Percentiles rank a stretch among this genome's conserved stretches.
Conservation (phyloP, 2,113 vertebrate species). For the Thunnus maccoyii region DNA sequence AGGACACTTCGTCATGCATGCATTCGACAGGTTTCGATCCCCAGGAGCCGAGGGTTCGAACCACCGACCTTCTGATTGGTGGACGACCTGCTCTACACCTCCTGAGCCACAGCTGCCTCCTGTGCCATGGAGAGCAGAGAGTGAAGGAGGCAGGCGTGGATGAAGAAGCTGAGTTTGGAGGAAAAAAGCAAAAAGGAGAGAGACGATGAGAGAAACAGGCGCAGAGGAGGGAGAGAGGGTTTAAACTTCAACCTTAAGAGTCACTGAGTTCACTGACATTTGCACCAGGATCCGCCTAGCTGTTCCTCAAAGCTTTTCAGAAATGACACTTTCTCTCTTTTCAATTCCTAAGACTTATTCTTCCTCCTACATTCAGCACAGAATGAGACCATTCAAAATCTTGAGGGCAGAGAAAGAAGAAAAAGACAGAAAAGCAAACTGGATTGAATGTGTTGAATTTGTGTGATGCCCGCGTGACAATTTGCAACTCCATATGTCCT, state of each 20-base stretch:
- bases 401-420: constrained; percentile 35
- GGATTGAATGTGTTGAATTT: constrained; percentile 51
- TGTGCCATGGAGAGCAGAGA: constrained; percentile 18
- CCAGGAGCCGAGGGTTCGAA: too few species aligned
- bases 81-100: too few species aligned
- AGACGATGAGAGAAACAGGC: constrained; percentile 40
- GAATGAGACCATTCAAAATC: constrained; percentile 66
- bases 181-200: constrained; percentile 34
- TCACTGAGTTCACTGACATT: constrained; percentile 84
- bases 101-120: too few species aligned
- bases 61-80: too few species aligned
- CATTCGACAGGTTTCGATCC: too few species aligned
- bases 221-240: constrained; percentile 54
- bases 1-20: too few species aligned
- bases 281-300: constrained; percentile 72
- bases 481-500: constrained; percentile 56
- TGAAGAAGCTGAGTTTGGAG: constrained; percentile 47
- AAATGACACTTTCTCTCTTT: constrained; percentile 60
- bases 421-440: constrained; percentile 44
- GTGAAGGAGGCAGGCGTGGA: constrained; percentile 48
- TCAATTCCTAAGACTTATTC: constrained; percentile 60
- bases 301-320: constrained; percentile 70
- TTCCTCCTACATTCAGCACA: constrained; percentile 57
- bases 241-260: constrained; percentile 75
- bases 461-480: constrained; percentile 53